phyloP scores from a whole-genome alignment of 2,888 invertebrate species.

The Sarcophaga rosellei region DNA sequence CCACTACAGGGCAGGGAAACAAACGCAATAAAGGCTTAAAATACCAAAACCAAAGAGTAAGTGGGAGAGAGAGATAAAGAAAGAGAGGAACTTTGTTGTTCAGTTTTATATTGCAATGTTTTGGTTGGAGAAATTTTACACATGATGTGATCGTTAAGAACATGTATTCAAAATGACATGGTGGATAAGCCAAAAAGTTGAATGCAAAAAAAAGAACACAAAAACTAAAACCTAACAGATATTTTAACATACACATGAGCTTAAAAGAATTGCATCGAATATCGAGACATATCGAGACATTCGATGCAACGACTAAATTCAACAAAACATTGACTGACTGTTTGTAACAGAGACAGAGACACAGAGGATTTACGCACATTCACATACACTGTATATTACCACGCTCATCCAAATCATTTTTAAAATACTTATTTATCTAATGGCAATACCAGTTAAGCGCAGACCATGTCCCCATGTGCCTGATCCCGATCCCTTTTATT shows the following conservation, averaged over 20 bases:
- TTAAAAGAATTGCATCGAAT: neutral
- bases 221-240: neutral
- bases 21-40: neutral
- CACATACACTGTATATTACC: neutral
- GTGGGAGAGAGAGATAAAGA: too few relatives aligned
- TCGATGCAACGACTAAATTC: neutral
- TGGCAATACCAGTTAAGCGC: constrained; percentile 47
- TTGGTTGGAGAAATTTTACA: constrained; percentile 62
- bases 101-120: constrained; percentile 39
- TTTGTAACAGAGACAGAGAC: constrained; percentile 58
- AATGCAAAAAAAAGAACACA: neutral
- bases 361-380: constrained; percentile 36
- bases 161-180: constrained; percentile 66
- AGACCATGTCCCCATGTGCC: constrained; percentile 9
- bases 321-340: constrained; percentile 63
- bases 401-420: constrained; percentile 32
- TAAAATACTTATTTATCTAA: constrained; percentile 55
- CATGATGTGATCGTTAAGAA: constrained; percentile 60
- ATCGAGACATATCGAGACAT: neutral
- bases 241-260: constrained; percentile 10
- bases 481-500: too few relatives aligned
- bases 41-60: neutral
- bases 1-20: too few relatives aligned
- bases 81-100: neutral
- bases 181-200: constrained; percentile 56